Conservation (phyloP, 2,888 invertebrate genomes). For the Conomelus anceps region DNA sequence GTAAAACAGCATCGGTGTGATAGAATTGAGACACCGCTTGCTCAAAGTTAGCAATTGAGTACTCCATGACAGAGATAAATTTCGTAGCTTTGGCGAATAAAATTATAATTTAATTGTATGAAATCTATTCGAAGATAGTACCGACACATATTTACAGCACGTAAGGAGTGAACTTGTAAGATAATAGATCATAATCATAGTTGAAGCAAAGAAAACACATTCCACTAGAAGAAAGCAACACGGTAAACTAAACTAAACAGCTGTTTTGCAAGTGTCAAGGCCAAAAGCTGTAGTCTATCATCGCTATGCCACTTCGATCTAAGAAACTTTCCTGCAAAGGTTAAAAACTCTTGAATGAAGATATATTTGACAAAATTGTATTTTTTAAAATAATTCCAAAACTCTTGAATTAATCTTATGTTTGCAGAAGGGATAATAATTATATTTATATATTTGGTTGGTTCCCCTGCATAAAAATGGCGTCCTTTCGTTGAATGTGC, state of each 20-base stretch:
- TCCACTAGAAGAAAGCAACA: background rate
- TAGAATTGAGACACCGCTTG: conserved; percentile 64
- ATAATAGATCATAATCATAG: background rate
- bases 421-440: no score
- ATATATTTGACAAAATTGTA: no score
- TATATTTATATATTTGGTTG: background rate
- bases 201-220: background rate
- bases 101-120: background rate
- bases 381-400: no score
- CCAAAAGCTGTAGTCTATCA: background rate
- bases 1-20: conserved; percentile 49
- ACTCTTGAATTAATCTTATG: no score
- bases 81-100: background rate
- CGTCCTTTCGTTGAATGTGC: background rate
- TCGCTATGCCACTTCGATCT: background rate
- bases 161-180: background rate
- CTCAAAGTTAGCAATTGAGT: conserved; percentile 52
- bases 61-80: conserved; percentile 29
- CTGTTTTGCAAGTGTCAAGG: background rate
- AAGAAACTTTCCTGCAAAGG: no score
- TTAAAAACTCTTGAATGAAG: no score
- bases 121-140: background rate
- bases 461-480: background rate
- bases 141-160: background rate
- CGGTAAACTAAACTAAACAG: background rate